Conservation (phyloP, 2,888 invertebrate species). For the Phania funesta region DNA sequence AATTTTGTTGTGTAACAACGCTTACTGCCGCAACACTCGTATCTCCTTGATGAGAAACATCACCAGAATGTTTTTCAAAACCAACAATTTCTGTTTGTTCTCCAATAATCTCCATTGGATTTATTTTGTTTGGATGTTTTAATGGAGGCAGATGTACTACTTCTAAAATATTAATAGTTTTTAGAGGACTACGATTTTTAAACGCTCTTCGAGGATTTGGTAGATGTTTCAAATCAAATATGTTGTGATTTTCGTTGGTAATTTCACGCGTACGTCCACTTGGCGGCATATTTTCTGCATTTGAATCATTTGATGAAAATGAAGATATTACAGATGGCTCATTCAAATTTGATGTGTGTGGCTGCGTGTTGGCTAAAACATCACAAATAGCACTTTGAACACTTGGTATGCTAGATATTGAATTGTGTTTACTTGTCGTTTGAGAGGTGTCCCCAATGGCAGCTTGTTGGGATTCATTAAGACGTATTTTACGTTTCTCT, state of each 20-base stretch:
- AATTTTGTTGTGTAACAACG: neutral
- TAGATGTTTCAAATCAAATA: conserved; percentile 69
- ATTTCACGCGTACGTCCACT: neutral
- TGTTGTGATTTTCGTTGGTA: conserved; percentile 60
- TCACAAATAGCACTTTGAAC: neutral
- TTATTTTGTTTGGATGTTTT: conserved; percentile 67
- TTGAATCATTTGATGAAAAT: conserved; percentile 73
- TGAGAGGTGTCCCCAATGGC: neutral
- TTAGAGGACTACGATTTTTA: conserved; percentile 74
- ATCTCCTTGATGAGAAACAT: conserved; percentile 9
- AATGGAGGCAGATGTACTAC: conserved; percentile 74
- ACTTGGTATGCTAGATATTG: neutral
- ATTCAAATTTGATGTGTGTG: neutral
- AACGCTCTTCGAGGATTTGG: conserved; percentile 73
- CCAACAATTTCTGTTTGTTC: conserved; percentile 40
- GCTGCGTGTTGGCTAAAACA: neutral
- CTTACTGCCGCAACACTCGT: neutral
- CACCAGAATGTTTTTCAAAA: conserved; percentile 54
- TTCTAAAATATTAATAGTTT: conserved; percentile 76
- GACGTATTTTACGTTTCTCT: conserved; percentile 50
- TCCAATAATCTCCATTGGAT: conserved; percentile 34
- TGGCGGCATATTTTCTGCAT: conserved; percentile 76
- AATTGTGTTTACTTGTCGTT: neutral
- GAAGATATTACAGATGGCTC: conserved; percentile 54
- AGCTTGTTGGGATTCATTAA: neutral